Percentiles rank a stretch among this genome's conserved stretches.
phyloP scores from a whole-genome alignment of 2,113 vertebrate genomes.

The Vombatus ursinus region DNA sequence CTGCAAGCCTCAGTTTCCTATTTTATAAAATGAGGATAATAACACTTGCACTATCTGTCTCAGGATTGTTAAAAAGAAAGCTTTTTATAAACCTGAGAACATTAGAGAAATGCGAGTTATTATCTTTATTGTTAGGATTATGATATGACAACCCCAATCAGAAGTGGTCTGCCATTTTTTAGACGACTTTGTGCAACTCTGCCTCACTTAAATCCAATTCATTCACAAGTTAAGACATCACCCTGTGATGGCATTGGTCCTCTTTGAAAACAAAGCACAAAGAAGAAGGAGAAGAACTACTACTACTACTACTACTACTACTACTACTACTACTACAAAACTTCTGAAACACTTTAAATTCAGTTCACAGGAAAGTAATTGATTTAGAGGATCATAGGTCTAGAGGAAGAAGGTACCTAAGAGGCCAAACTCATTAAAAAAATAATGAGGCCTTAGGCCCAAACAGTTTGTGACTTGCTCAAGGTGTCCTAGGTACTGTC shows the following conservation, averaged over 20 bases:
- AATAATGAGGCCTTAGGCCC: too few relatives aligned
- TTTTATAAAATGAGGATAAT: not conserved
- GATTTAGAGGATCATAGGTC: not conserved
- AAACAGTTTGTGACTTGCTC: too few relatives aligned
- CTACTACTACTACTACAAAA: not conserved
- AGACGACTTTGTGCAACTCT: too few relatives aligned
- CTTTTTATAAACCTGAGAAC: not conserved
- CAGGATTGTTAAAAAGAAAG: not conserved
- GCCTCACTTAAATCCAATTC: too few relatives aligned
- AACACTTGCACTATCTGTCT: not conserved
- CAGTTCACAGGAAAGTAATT: not conserved
- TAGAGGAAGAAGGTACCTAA: not conserved
- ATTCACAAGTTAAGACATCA: too few relatives aligned
- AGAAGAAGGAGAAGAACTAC: too few relatives aligned
- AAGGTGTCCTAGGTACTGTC: too few relatives aligned
- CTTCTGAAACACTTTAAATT: not conserved
- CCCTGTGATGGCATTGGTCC: too few relatives aligned
- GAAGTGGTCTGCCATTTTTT: not conserved
- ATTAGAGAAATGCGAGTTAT: not conserved
- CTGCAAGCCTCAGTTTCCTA: not conserved
- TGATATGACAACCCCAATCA: not conserved
- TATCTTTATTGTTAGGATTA: not conserved
- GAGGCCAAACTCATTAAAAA: not conserved
- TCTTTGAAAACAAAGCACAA: too few relatives aligned
- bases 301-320: too few relatives aligned